Evolutionary conservation across 1,140 invertebrate genomes (phyloP), one percentile per base, ranked within the genome.

Genomic region (Paramacrobiotus metropolitanus): DNA sequence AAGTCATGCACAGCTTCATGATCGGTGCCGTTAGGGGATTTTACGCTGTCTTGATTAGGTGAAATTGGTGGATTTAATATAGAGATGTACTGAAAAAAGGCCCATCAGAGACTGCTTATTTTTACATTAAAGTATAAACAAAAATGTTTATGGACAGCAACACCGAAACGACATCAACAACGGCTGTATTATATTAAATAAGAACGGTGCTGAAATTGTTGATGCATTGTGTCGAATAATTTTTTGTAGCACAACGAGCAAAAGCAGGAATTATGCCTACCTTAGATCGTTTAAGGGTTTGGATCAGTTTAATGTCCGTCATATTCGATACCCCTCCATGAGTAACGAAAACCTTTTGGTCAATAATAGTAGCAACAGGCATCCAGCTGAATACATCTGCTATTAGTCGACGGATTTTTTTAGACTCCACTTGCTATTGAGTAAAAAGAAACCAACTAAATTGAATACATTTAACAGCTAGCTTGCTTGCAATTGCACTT

Each of bases 301-400:
- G 77, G 31, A 92, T 78, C 65, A 81, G 74, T 61, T 82, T 78
- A 60, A 92, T 71, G 71, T 88, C 84, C 0, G 85, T 88, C 31
- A 77, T 79, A 68, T 87, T 82, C 0, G 87, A 78, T 59, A 93
- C 84, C 15, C 88, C 88, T 4, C 88, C 88, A 68, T 93, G 88
- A 1, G 87, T 85, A 4, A 92, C 82, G 24, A 92, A 77, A 18
- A 91, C 82, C 62, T 85, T 80, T 64, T 83, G 82, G 70, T 91
- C 87, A 66, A 92, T 81, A 55, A 92, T 77, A 1, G 87, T 87
- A 31, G 84, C 87, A 28, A 93, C 69, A 0, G 88, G 89, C 44
- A 93, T 75, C 84, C 86, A 90, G 65, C 85, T 79, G 71, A 88
- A 93, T 29, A 92, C 81, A 66, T 85, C 82, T 69, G 89, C 85